Evolutionary conservation across 2,888 invertebrate species (phyloP).

Genomic region (Tupiocoris notatus): DNA sequence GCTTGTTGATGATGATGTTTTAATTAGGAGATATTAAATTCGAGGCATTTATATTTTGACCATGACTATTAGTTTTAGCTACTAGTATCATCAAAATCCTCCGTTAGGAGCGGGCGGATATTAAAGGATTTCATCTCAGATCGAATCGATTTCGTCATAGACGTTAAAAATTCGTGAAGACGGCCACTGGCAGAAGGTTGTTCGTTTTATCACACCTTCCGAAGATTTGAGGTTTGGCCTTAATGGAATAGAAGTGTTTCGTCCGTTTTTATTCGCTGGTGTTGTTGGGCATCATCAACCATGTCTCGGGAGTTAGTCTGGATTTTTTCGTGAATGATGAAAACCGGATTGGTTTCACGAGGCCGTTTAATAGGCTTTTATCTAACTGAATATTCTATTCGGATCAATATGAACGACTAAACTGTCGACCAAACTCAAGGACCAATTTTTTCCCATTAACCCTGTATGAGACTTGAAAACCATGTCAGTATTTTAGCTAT

Average conservation of each 20-base stretch:
- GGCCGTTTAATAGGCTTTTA: neutral
- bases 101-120: neutral
- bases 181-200: neutral
- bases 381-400: neutral
- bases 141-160: neutral
- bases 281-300: constrained; percentile 15
- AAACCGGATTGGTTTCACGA: neutral
- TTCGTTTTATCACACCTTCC: constrained; percentile 3
- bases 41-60: neutral
- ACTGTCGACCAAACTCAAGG: neutral
- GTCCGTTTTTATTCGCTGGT: neutral
- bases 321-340: neutral
- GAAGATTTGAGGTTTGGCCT: neutral
- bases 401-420: neutral
- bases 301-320: neutral
- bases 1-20: neutral
- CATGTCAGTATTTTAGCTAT: no score
- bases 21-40: neutral
- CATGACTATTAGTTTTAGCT: neutral
- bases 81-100: neutral
- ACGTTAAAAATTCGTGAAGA: neutral
- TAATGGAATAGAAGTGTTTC: constrained; percentile 26
- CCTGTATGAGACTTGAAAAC: no score
- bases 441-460: neutral
- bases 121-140: neutral